A percentile compares a stretch with the other conserved stretches of the same genome.
Conservation (phyloP, 2,888 invertebrate genomes). For the Rhodophaea formosa region DNA sequence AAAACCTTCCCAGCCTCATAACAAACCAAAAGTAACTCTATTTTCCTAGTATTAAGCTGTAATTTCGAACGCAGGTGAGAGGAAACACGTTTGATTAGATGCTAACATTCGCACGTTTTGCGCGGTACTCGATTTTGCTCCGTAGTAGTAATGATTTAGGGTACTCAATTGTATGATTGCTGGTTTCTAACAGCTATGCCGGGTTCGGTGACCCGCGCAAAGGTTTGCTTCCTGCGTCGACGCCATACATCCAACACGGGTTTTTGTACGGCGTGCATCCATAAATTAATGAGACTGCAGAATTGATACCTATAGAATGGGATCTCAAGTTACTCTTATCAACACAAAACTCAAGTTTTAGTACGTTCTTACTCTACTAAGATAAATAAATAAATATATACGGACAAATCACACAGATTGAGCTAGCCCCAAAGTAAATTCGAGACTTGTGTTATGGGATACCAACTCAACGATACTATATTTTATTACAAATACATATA, state of each 20-base stretch:
- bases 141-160: slow-evolving; percentile 28
- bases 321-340: neutral
- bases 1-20: slow-evolving; percentile 34
- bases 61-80: slow-evolving; percentile 28
- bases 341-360: too few species aligned
- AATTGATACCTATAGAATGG: neutral
- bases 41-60: slow-evolving; percentile 20
- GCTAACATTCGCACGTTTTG: slow-evolving; percentile 39
- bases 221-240: slow-evolving; percentile 56
- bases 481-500: too few species aligned
- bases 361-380: too few species aligned
- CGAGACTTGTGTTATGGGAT: too few species aligned
- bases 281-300: neutral
- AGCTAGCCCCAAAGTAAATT: too few species aligned
- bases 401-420: too few species aligned
- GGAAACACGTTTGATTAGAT: slow-evolving; percentile 66
- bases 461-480: too few species aligned
- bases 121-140: slow-evolving; percentile 24
- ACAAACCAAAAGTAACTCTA: slow-evolving; percentile 34
- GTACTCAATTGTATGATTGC: slow-evolving; percentile 31
- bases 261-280: slow-evolving; percentile 38
- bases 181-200: slow-evolving; percentile 47
- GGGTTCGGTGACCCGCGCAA: slow-evolving; percentile 60
- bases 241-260: slow-evolving; percentile 38
- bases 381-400: too few species aligned